Evolutionary conservation across 2,113 vertebrate species (phyloP).

Genomic region (Campylorhamphus procurvoides): DNA sequence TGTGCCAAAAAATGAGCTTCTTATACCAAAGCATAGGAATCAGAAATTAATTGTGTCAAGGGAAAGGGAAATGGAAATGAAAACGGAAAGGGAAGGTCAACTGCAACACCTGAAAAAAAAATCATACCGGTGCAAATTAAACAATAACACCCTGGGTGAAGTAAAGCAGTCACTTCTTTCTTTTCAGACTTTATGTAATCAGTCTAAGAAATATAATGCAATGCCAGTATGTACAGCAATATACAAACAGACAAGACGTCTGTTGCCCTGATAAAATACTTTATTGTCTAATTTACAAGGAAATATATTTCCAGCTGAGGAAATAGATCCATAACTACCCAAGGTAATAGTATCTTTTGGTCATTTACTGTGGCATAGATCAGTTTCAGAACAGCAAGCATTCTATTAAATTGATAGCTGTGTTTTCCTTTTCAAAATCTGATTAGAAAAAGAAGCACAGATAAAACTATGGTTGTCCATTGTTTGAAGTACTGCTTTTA

Average conservation of each 20-base stretch:
- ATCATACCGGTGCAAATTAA: neutral
- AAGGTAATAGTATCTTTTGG: slow-evolving; percentile 4
- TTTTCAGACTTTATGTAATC: neutral
- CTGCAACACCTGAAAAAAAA: neutral
- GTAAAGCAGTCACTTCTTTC: neutral
- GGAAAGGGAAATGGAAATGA: neutral
- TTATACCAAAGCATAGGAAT: neutral
- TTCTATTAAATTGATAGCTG: slow-evolving; percentile 11
- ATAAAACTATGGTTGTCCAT: neutral
- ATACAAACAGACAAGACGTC: neutral
- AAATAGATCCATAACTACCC: neutral
- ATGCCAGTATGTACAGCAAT: neutral
- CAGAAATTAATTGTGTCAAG: neutral
- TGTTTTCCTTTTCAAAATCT: slow-evolving; percentile 19
- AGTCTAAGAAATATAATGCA: neutral
- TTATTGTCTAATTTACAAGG: neutral
- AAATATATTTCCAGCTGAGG: neutral
- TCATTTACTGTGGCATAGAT: slow-evolving; percentile 3
- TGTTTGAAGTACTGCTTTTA: neutral
- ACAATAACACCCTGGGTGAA: neutral
- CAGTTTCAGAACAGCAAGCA: slow-evolving; percentile 11
- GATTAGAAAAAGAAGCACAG: slow-evolving; percentile 13
- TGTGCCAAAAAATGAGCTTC: neutral
- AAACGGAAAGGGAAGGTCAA: neutral
- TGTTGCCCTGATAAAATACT: neutral